Evolutionary conservation across 2,888 invertebrate genomes (phyloP), one percentile per base, ranked within the genome.

Genomic region (Leucozona laternaria): DNA sequence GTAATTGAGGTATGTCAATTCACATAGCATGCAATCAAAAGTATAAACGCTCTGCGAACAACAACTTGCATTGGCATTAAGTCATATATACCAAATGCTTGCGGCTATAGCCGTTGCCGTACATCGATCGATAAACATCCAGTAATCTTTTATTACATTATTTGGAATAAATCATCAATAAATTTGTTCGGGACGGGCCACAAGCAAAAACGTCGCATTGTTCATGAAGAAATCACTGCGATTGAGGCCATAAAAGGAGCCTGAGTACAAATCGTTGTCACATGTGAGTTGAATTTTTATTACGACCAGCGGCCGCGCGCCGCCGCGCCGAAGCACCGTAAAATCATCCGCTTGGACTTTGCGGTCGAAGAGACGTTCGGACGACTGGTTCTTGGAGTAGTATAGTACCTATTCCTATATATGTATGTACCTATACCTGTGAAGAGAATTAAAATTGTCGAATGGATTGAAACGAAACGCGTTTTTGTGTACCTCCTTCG

Each of bases 221-320:
- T 86, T 78, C 86, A 81, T 82, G 86, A 86, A 86, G 86, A 88
- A 85, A 88, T 88, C 88, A 84, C 84, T 80, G 77, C 84, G 85
- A 80, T 84, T 85, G 85, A 66, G 73, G 57, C 91, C 91, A 90
- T 91, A 91, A 91, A 91, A 89, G 91, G 91, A 91, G 90, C 90
- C 89, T 90, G 90, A 91, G 91, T 91, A 91, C 91, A 91, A 91
- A 91, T 91, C 91, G 91, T 91, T 91, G 92, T 91, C 91, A 91
- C 91, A 91, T 92, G 91, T 91, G 91, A 91, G 91, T 89, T 90
- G 91, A 91, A 91, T 92, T 91, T 92, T 91, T 91, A 91, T 92
- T 90, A 90, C 90, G 72, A 88, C 78, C 50, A 43, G 64, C 43
- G 20, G 53, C 73, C 48, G 13, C 48, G 4, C 11, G 11, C 13